Conservation (phyloP, 2,797 vertebrate species). For the Pseudochaenichthys georgianus region DNA sequence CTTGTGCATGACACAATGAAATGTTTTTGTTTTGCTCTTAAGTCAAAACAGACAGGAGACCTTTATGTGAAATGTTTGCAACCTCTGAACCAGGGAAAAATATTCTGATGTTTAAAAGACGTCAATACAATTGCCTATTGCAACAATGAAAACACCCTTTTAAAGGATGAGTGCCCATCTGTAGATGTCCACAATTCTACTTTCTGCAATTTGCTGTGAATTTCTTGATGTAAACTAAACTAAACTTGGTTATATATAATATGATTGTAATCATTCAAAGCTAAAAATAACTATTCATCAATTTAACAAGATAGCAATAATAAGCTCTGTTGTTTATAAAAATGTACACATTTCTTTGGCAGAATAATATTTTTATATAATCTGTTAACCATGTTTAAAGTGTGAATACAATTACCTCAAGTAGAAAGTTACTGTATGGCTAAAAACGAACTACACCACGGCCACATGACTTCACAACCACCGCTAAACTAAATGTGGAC, state of each 20-base stretch:
- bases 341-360: no score
- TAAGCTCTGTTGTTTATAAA: no score
- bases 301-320: not conserved
- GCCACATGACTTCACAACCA: no score
- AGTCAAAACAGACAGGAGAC: constrained; percentile 9
- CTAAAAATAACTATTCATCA: not conserved
- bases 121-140: not conserved
- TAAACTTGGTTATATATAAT: not conserved
- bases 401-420: no score
- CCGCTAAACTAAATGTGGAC: no score
- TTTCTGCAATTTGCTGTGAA: not conserved
- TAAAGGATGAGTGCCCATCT: not conserved
- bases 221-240: not conserved
- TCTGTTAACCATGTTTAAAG: no score
- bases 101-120: not conserved
- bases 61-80: constrained; percentile 19
- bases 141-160: not conserved
- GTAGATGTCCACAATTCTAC: not conserved
- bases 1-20: not conserved
- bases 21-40: not conserved
- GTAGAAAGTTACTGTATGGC: no score
- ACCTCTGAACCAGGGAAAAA: not conserved
- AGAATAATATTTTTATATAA: no score
- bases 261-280: not conserved
- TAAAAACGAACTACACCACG: no score